Evolutionary conservation across 2,888 invertebrate species (phyloP).

Genomic region (Drosophila nr. perissopoda): DNA sequence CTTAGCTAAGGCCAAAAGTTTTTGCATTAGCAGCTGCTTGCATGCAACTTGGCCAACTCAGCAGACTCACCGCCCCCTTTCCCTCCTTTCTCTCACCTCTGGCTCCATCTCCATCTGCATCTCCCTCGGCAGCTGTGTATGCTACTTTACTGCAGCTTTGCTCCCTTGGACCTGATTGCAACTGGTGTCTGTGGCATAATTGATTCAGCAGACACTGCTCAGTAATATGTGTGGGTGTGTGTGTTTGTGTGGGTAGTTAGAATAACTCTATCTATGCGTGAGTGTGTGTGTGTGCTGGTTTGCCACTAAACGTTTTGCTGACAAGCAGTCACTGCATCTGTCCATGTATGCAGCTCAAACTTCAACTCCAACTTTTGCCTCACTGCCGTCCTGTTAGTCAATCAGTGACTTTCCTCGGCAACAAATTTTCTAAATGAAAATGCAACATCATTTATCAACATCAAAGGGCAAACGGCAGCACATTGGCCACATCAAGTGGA

Average conservation of each 20-base stretch:
- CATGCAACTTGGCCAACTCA: conserved; percentile 51
- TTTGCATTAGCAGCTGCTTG: conserved; percentile 72
- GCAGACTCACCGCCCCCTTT: conserved; percentile 15
- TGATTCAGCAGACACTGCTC: conserved; percentile 68
- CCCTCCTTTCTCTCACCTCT: neutral
- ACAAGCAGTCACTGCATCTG: conserved; percentile 74
- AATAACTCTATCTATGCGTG: conserved; percentile 17
- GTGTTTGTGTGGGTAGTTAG: conserved; percentile 15
- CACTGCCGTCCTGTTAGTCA: conserved; percentile 67
- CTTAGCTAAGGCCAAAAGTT: conserved; percentile 58
- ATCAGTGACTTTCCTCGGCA: conserved; percentile 77
- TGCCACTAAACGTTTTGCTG: conserved; percentile 78
- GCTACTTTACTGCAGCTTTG: conserved; percentile 32
- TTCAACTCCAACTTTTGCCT: conserved; percentile 38
- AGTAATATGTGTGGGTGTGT: conserved; percentile 7
- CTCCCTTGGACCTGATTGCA: conserved; percentile 47
- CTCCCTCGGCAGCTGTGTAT: conserved; percentile 6
- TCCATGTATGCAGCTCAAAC: conserved; percentile 27
- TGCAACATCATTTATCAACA: conserved; percentile 80
- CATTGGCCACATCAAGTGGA: conserved; percentile 65
- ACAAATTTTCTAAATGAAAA: conserved; percentile 78
- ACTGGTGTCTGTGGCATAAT: conserved; percentile 76
- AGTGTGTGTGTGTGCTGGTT: conserved; percentile 30
- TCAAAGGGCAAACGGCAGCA: conserved; percentile 69
- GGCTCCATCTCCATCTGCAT: neutral